Conservation (phyloP, 2,888 invertebrate species). For the Lumbricus terrestris region DNA sequence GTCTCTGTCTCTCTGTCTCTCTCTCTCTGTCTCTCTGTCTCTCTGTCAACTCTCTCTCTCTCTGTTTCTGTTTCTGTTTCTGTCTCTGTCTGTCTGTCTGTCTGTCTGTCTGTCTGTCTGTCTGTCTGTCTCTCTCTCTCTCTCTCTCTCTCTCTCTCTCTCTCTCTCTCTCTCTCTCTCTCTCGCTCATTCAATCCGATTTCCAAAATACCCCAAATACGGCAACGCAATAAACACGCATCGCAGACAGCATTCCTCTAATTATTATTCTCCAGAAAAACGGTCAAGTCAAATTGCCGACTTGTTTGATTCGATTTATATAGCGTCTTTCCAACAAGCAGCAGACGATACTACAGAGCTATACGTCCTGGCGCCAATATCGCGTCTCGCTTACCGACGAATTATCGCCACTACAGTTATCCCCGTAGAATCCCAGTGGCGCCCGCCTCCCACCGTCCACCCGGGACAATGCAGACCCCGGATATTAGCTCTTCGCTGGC, state of each 20-base stretch:
- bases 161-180: not conserved
- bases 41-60: too few relatives aligned
- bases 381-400: conserved; percentile 4
- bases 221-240: not conserved
- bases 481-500: conserved; percentile 16
- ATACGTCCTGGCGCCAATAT: not conserved
- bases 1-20: too few relatives aligned
- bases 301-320: not conserved
- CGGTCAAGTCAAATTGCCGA: not conserved
- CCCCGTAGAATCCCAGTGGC: not conserved
- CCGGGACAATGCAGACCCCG: not conserved
- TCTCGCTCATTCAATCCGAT: not conserved
- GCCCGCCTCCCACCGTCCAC: not conserved
- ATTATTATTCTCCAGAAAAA: not conserved
- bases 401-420: conserved; percentile 10
- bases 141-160: too few relatives aligned
- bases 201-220: not conserved
- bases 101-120: too few relatives aligned
- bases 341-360: not conserved
- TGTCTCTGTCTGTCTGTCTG: too few relatives aligned
- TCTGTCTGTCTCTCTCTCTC: too few relatives aligned
- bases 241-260: not conserved
- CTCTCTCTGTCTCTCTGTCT: too few relatives aligned
- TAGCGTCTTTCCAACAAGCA: not conserved
- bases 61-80: too few relatives aligned